Percentiles rank a stretch among this genome's conserved stretches.
phyloP scores from a whole-genome alignment of 2,113 vertebrate genomes.

The Grammomys dolichurus region DNA sequence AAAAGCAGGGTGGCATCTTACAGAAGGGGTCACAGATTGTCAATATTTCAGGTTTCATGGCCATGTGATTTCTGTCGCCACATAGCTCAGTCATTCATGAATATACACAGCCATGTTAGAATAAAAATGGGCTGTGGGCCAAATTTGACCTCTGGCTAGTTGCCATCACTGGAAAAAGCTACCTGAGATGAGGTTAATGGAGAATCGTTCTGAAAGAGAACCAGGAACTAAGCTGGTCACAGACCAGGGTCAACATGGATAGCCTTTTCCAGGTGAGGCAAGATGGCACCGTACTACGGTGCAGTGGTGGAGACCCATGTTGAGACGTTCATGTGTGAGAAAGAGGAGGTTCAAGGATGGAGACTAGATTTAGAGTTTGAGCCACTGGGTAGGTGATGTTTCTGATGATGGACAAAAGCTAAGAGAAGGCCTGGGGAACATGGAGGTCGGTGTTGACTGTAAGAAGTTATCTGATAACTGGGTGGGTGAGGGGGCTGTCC shows the following conservation, averaged over 20 bases:
- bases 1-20: background rate
- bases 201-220: background rate
- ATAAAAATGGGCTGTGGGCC: background rate
- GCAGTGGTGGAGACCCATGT: rapidly evolving
- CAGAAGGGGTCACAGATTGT: background rate
- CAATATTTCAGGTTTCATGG: background rate
- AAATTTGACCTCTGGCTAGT: background rate
- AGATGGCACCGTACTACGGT: background rate
- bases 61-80: background rate
- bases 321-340: background rate
- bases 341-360: background rate
- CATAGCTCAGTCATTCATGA: background rate
- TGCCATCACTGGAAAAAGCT: background rate
- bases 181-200: background rate
- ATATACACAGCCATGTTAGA: background rate
- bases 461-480: background rate
- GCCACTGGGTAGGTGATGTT: background rate
- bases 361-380: background rate
- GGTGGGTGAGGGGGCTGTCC: background rate
- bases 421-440: too few species aligned
- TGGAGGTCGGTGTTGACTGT: background rate
- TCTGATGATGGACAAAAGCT: background rate
- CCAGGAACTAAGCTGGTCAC: background rate
- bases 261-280: background rate
- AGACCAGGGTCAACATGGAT: background rate